Evolutionary conservation across 2,797 vertebrate genomes (phyloP), one percentile per base, ranked within the genome.

Genomic region (Peromyscus attwateri): DNA sequence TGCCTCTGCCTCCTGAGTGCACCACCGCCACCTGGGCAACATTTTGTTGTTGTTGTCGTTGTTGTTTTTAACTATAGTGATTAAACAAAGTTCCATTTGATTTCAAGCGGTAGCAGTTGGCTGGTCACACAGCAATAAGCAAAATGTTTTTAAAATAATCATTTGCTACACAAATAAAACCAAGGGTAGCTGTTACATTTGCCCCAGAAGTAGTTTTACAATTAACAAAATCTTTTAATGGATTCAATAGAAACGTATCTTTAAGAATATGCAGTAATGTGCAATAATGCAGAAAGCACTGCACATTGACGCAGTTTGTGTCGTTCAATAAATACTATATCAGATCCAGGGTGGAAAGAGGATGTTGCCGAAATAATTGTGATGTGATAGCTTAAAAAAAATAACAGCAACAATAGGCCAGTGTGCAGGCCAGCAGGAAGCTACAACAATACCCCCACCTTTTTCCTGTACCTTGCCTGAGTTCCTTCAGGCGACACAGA

Each of bases 391-490:
- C 97, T 98, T 98, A 97, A 98, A 99, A 98, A 91, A 70, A 92
- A 88, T 94, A 97, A 98, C 92, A 66, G 89, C 97, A 98, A 99
- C 99, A 99, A 99, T 99, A 98, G 99, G 98, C 77, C 82, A 97
- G 98, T 96, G 98, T 97, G 98, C 97, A 93, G 98, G 98, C 99
- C 99, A 98, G 99, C 99, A 99, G 99, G 99, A 99, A 99, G 98
- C 99, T 97, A 29, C 95, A 98, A 99, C 99, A 99, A 99, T 99
- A 98, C 99, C 99, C 98, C 99, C 99, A 99, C 99, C 99, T 99
- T 99, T 99, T 99, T 99, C 99, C 99, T 99, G 99, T 98, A 98
- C 98, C 99, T 99, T 99, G 99, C 99, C 99, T 99, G 95, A 99
- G 99, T 99, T 99, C 99, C 99, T 99, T 99, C 99, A 99, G 99